Evolutionary conservation across 1,140 invertebrate genomes (phyloP).

Genomic region (Drosophila chauvacae): DNA sequence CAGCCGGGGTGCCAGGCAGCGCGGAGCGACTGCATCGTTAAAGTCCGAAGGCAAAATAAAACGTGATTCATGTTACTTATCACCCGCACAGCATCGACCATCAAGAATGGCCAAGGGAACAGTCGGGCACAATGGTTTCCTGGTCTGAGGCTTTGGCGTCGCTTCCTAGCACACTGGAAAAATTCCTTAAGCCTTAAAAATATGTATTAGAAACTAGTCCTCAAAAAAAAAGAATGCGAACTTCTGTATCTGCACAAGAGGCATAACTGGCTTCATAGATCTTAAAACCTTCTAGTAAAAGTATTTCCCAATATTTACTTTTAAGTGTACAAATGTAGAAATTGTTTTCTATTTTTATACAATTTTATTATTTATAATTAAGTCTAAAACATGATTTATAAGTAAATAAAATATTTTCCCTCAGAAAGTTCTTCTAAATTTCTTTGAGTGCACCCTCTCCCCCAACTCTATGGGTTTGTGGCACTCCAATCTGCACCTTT

Average conservation of each 20-base stretch:
- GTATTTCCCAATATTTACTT: no score
- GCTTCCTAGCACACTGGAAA: slow-evolving; percentile 27
- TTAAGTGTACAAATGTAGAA: no score
- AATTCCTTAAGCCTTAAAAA: neutral
- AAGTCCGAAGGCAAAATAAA: slow-evolving; percentile 82
- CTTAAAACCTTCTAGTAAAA: neutral
- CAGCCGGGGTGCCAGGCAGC: neutral
- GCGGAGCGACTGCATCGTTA: slow-evolving; percentile 69
- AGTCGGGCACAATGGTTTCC: slow-evolving; percentile 68
- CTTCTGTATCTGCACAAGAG: no score
- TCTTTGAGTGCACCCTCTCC: slow-evolving; percentile 12
- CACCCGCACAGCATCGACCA: slow-evolving; percentile 76
- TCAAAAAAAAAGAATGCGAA: no score
- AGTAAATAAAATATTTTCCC: neutral
- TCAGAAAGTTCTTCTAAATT: neutral
- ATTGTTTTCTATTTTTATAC: no score
- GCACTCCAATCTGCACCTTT: slow-evolving; percentile 57
- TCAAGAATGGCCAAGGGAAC: slow-evolving; percentile 40
- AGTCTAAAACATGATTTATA: no score
- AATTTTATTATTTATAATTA: no score
- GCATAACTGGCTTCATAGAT: neutral
- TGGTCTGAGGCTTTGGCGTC: slow-evolving; percentile 51
- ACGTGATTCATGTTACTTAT: slow-evolving; percentile 83
- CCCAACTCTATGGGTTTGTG: slow-evolving; percentile 20
- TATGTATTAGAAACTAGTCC: neutral